Percentiles rank a stretch among this genome's conserved stretches.
These are phyloP conservation scores for Cataglyphis rosenhaueri DNA, from an alignment of 2,888 invertebrate species.

Conservation along the genomic window DNA sequence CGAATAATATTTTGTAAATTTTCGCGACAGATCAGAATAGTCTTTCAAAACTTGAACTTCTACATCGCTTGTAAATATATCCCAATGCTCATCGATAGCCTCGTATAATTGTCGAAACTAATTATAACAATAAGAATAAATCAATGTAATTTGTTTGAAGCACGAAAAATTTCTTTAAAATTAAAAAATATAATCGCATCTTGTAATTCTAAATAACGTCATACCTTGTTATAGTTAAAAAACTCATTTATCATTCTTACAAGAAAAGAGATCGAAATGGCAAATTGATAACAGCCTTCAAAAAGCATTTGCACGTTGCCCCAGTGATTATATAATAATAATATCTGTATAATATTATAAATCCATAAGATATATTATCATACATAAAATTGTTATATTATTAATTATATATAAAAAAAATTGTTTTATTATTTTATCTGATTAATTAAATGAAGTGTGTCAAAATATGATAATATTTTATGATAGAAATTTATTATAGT, in stretches of 20 bases:
- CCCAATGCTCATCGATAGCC: slow-evolving; percentile 2
- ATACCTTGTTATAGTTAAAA: slow-evolving; percentile 2
- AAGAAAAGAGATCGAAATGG: neutral
- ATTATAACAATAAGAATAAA: neutral
- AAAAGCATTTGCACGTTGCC: neutral
- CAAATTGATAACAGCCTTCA: neutral
- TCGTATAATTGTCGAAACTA: neutral
- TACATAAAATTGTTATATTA: neutral
- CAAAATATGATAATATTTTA: neutral
- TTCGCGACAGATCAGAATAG: neutral
- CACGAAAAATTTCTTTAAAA: neutral
- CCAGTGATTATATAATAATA: slow-evolving; percentile 3
- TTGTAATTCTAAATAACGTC: neutral
- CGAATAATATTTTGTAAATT: slow-evolving; percentile 2
- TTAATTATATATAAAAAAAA: neutral
- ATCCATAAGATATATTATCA: neutral
- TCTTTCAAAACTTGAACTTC: slow-evolving; percentile 10
- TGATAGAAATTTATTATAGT: neutral
- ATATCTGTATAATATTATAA: neutral
- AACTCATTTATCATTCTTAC: neutral
- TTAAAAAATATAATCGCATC: neutral
- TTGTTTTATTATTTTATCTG: neutral
- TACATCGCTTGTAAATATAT: slow-evolving; percentile 18
- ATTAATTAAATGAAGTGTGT: neutral
- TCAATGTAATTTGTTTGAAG: neutral